Conservation (phyloP, 2,113 vertebrate species). For the Manacus vitellinus region DNA sequence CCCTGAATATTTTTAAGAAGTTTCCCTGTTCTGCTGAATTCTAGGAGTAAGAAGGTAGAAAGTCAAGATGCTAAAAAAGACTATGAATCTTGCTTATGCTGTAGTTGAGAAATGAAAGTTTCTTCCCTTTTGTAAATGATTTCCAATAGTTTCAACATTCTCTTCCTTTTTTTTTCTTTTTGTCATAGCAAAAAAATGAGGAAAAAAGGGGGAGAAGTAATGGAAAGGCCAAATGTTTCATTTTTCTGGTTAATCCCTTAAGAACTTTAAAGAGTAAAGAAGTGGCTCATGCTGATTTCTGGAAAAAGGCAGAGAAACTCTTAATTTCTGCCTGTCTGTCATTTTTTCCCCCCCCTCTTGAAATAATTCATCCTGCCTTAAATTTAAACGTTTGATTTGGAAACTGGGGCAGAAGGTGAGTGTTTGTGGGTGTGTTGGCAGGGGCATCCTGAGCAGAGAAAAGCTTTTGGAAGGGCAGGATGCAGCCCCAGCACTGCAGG, state of each 20-base stretch:
- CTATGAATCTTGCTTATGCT: background rate
- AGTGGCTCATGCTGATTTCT: background rate
- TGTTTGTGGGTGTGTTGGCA: conserved; percentile 2
- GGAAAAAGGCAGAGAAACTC: background rate
- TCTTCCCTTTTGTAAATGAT: background rate
- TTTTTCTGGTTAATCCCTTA: background rate
- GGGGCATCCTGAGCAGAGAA: background rate
- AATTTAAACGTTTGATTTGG: background rate
- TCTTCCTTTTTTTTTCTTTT: background rate
- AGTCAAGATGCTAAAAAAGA: background rate
- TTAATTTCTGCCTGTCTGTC: background rate
- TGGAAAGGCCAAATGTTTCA: background rate
- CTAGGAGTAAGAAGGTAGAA: background rate
- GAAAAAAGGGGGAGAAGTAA: background rate
- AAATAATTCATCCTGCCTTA: conserved; percentile 14
- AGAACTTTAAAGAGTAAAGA: background rate
- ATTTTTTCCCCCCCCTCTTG: background rate
- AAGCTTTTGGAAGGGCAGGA: conserved; percentile 8
- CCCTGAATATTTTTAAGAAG: background rate
- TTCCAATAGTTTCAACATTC: background rate
- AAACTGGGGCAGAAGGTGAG: conserved; percentile 28
- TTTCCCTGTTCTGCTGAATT: background rate
- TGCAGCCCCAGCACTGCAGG: background rate
- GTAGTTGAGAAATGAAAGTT: background rate
- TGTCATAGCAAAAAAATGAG: background rate